phyloP scores from a whole-genome alignment of 2,113 vertebrate genomes.

The Lepisosteus oculatus region DNA sequence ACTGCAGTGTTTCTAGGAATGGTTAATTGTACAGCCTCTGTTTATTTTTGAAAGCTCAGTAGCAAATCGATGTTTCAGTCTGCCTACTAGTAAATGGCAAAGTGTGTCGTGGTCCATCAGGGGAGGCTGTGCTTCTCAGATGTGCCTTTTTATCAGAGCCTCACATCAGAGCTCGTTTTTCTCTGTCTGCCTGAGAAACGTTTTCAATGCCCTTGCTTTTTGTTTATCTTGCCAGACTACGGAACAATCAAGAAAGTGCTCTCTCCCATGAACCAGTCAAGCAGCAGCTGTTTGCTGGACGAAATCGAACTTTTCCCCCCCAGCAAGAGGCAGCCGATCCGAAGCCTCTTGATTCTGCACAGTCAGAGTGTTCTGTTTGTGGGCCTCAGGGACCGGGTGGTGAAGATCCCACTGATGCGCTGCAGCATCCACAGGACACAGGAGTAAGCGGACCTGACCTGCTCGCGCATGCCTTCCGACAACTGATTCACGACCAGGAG shows the following conservation, averaged over 20 bases:
- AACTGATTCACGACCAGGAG: no score
- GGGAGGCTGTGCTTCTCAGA: conserved; percentile 13
- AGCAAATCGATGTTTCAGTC: conserved; percentile 16
- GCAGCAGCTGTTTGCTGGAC: conserved; percentile 86
- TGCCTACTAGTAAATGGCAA: background rate
- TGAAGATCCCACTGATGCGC: conserved; percentile 89
- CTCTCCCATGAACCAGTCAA: conserved; percentile 79
- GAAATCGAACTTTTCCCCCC: conserved; percentile 86
- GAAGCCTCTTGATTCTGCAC: conserved; percentile 88
- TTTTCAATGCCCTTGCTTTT: background rate
- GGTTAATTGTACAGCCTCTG: background rate
- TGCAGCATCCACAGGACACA: conserved; percentile 84
- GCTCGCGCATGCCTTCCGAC: no score
- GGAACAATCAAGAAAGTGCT: conserved; percentile 94
- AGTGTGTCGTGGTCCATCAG: conserved; percentile 15
- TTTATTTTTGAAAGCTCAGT: conserved; percentile 3
- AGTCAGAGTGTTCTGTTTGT: conserved; percentile 90
- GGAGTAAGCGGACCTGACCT: conserved; percentile 69
- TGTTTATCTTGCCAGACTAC: conserved; percentile 71
- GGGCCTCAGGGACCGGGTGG: conserved; percentile 85
- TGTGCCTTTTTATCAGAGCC: conserved; percentile 9
- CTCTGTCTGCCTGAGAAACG: conserved; percentile 7
- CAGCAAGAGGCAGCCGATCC: conserved; percentile 75
- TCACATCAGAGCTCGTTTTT: background rate
- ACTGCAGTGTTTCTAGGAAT: background rate